Conservation (phyloP, 2,797 vertebrate genomes). For the Chromis chromis region DNA sequence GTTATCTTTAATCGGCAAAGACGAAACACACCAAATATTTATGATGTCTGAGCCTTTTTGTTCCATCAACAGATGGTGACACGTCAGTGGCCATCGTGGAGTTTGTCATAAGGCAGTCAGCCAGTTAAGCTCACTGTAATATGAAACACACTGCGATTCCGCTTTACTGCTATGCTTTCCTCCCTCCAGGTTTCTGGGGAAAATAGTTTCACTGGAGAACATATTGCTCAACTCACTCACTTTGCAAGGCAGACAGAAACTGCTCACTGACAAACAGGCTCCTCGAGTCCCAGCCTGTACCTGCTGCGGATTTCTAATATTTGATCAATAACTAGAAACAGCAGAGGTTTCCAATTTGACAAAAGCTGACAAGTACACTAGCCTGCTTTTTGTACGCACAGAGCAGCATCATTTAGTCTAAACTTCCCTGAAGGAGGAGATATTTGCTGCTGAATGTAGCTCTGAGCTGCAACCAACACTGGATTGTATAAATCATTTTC, state of each 20-base stretch:
- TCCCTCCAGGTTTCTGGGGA: constrained; percentile 36
- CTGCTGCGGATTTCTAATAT: constrained; percentile 7
- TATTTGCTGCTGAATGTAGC: background rate
- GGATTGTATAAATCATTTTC: background rate
- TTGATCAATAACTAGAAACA: background rate
- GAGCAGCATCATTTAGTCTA: background rate
- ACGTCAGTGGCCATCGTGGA: background rate
- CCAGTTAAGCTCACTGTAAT: constrained; percentile 8
- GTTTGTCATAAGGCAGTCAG: constrained; percentile 5
- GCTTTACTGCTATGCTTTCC: constrained; percentile 32
- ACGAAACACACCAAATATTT: constrained; percentile 4
- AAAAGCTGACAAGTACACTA: background rate
- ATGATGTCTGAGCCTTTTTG: background rate
- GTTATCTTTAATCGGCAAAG: constrained; percentile 12
- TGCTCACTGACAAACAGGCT: constrained; percentile 42
- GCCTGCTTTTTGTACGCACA: background rate
- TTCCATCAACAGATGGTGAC: constrained; percentile 7
- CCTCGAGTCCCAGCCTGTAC: constrained; percentile 2
- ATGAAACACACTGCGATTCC: background rate
- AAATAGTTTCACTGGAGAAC: constrained; percentile 61
- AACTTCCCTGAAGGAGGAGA: background rate
- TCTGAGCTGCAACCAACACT: background rate
- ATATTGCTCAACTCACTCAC: constrained; percentile 61
- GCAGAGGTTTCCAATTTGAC: background rate
- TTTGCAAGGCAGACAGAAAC: constrained; percentile 13